Conservation (phyloP, 2,113 vertebrate species). For the Kobus ellipsiprymnus region DNA sequence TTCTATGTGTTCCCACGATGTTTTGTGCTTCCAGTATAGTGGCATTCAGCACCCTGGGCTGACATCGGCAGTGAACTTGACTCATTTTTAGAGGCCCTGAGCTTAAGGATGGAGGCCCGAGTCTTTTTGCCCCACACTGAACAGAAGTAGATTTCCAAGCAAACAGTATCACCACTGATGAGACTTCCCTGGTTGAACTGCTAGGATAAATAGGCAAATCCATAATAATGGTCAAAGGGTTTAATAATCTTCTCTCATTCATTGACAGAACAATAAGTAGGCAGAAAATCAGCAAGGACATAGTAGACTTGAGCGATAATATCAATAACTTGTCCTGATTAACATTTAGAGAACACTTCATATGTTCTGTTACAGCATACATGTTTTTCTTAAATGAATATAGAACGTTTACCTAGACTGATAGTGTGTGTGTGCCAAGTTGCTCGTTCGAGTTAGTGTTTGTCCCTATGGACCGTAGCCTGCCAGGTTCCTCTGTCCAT, state of each 20-base stretch:
- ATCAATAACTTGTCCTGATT: background rate
- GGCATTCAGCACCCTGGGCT: background rate
- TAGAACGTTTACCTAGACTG: background rate
- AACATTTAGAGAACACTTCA: background rate
- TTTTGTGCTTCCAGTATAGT: background rate
- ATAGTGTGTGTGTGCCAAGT: background rate
- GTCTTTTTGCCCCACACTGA: background rate
- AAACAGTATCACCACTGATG: background rate
- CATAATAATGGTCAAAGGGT: background rate
- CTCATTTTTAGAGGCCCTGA: background rate
- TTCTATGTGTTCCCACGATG: background rate
- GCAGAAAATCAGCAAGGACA: background rate
- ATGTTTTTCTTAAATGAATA: background rate
- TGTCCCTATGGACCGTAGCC: background rate
- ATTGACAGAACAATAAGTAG: background rate
- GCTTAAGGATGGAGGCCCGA: background rate
- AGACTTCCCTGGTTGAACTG: background rate
- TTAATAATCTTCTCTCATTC: background rate
- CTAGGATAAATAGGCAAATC: background rate
- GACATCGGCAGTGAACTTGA: background rate
- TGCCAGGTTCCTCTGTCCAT: background rate
- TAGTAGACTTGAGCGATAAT: background rate
- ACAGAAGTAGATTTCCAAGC: background rate
- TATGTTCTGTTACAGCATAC: background rate
- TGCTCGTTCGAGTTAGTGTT: background rate